Evolutionary conservation across 2,888 invertebrate species (phyloP).

Genomic region (Ptychoptera albimana): DNA sequence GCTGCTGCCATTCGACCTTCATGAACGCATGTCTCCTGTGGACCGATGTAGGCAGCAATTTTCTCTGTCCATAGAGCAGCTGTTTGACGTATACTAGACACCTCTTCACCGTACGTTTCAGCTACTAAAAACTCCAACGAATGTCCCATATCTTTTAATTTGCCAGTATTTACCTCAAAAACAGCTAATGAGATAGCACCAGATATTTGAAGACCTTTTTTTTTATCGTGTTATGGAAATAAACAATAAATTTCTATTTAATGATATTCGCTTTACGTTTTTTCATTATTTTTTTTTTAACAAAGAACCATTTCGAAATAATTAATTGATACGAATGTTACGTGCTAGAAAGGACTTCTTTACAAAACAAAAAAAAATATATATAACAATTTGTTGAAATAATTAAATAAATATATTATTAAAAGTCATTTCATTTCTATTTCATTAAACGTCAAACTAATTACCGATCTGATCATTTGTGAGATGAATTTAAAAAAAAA

Average conservation of each 20-base stretch:
- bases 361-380: no score
- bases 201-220: slow-evolving; percentile 40
- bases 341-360: no score
- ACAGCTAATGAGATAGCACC: slow-evolving; percentile 81
- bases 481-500: no score
- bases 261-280: no score
- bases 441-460: no score
- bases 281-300: not conserved
- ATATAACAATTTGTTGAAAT: no score
- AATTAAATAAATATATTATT: no score
- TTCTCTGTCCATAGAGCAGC: slow-evolving; percentile 71
- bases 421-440: no score
- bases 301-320: not conserved
- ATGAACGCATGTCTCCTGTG: slow-evolving; percentile 68
- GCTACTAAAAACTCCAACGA: slow-evolving; percentile 64
- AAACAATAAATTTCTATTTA: no score
- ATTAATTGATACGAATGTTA: no score
- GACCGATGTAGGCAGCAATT: slow-evolving; percentile 78
- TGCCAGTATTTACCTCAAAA: slow-evolving; percentile 56
- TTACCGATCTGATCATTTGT: no score
- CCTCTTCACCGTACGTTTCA: slow-evolving; percentile 83
- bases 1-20: slow-evolving; percentile 88
- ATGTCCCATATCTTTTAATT: slow-evolving; percentile 44
- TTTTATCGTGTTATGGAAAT: no score
- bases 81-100: slow-evolving; percentile 68